Evolutionary conservation across 2,888 invertebrate species (phyloP), one percentile per base, ranked within the genome.

Genomic region (Papilio demoleus): DNA sequence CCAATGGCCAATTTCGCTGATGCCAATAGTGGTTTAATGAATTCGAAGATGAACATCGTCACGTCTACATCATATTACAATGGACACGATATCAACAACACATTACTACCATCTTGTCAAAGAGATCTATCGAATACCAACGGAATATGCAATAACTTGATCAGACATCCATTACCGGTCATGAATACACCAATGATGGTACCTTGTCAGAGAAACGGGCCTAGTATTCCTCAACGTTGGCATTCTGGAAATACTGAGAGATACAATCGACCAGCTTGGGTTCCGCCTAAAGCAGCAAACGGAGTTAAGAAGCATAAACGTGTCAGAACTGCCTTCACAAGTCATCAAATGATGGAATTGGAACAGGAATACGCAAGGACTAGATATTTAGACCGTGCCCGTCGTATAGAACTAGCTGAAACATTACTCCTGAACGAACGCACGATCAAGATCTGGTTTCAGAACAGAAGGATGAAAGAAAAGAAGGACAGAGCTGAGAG

Each of bases 391-490:
- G 95, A 95, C 76, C 93, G 97, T 27, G 94, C 95, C 0, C 90
- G 95, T 6, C 91, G 97, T 11, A 95, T 96, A 22, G 95, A 96
- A 76, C 91, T 97, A 11, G 75, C 79, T 2, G 73, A 75, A 17
- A 60, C 68, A 3, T 67, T 79, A 6, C 71, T 73, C 8, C 70
- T 88, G 19, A 85, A 85, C 62, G 88, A 89, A 69, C 80, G 86
- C 1, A 86, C 84, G 0, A 95, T 97, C 60, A 97, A 97, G 82
- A 96, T 97, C 45, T 97, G 97, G 97, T 97, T 97, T 81, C 97
- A 97, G 79, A 97, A 97, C 80, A 91, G 96, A 0, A 88, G 96
- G 0, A 97, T 97, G 96, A 95, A 95, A 73, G 92, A 89, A 77
- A 95, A 95, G 80, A 95, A 95, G 77, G 94, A 94, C 70, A 87